Evolutionary conservation across 1,140 invertebrate species (phyloP).

Genomic region (Drosophila ironensis): DNA sequence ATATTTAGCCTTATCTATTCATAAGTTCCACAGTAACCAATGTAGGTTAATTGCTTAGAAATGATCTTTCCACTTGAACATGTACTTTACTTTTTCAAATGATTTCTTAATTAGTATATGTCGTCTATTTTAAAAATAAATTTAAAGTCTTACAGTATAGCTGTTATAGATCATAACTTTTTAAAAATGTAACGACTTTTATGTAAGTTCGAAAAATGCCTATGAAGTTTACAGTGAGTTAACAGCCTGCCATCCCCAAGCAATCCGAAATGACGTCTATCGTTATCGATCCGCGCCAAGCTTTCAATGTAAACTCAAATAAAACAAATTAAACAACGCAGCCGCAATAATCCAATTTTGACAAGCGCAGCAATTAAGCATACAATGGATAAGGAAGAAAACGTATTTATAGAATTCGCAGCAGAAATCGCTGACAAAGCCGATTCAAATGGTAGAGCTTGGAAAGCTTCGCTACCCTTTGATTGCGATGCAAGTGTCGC

Average conservation of each 20-base stretch:
- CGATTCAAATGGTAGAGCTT: constrained; percentile 22
- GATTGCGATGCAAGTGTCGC: constrained; percentile 1
- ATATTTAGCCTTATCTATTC: too few relatives aligned
- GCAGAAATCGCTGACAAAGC: constrained; percentile 13
- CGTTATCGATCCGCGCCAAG: constrained; percentile 11
- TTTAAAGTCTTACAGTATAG: too few relatives aligned
- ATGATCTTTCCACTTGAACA: too few relatives aligned
- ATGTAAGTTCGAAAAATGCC: too few relatives aligned
- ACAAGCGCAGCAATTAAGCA: constrained; percentile 28
- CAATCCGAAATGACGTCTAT: constrained; percentile 8
- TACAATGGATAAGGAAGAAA: constrained; percentile 19
- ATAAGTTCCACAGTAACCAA: not conserved
- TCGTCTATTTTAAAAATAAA: too few relatives aligned
- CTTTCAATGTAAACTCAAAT: not conserved
- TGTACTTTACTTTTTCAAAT: too few relatives aligned
- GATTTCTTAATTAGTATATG: too few relatives aligned
- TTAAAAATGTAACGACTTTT: not conserved
- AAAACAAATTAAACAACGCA: not conserved
- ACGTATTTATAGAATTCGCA: constrained; percentile 19
- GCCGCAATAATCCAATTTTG: constrained; percentile 26
- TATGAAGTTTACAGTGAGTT: not conserved
- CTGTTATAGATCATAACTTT: not conserved
- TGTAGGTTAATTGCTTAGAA: not conserved
- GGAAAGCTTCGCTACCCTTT: constrained; percentile 7
- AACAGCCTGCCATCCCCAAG: not conserved